Conservation (phyloP, 2,113 vertebrate species). For the Brachionichthys hirsutus region DNA sequence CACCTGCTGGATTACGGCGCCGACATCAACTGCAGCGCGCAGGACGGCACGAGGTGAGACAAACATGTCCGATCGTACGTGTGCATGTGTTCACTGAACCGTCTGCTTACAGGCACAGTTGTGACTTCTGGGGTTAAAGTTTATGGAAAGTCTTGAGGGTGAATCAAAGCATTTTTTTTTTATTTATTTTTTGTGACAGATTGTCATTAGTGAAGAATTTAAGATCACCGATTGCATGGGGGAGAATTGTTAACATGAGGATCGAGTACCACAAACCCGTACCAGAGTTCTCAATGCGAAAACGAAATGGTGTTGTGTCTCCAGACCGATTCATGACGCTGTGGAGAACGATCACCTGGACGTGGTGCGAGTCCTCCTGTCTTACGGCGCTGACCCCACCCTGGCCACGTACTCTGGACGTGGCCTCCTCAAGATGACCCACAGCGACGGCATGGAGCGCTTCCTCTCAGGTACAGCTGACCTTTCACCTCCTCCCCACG, state of each 20-base stretch:
- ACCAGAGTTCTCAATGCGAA: background rate
- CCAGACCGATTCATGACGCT: slow-evolving; percentile 90
- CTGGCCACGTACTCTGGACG: slow-evolving; percentile 93
- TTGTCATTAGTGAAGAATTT: too few species aligned
- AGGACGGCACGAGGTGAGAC: slow-evolving; percentile 91
- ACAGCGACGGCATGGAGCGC: slow-evolving; percentile 91
- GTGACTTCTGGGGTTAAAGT: too few species aligned
- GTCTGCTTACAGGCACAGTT: background rate
- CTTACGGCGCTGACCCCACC: slow-evolving; percentile 93
- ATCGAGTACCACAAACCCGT: too few species aligned
- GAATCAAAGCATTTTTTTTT: too few species aligned
- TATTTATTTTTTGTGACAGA: too few species aligned
- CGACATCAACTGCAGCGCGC: slow-evolving; percentile 95
- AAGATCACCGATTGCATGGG: too few species aligned
- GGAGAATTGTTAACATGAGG: too few species aligned
- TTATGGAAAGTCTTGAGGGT: too few species aligned
- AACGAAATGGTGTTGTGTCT: background rate
- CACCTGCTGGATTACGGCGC: slow-evolving; percentile 94
- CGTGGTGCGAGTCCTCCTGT: slow-evolving; percentile 89
- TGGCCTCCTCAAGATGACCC: slow-evolving; percentile 93
- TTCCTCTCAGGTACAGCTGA: slow-evolving; percentile 83
- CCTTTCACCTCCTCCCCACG: background rate
- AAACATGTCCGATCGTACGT: background rate
- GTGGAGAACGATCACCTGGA: slow-evolving; percentile 95
- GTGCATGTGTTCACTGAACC: background rate